Conservation (phyloP, 2,797 vertebrate genomes). For the Ataeniobius toweri region DNA sequence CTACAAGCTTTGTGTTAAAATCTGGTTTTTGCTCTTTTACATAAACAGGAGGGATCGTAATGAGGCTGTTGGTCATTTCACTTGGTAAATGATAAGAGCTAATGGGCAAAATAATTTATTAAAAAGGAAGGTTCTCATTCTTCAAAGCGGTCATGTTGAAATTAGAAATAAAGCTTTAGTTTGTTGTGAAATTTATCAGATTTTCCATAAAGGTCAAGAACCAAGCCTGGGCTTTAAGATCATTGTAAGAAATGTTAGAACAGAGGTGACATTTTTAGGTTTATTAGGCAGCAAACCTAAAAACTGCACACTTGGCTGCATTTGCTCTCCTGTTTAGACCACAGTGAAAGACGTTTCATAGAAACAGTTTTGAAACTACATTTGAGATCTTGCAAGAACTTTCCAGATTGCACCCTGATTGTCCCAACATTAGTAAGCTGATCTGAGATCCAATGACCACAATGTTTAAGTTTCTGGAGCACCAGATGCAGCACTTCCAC, state of each 20-base stretch:
- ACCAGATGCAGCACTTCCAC: neutral
- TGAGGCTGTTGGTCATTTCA: conserved; percentile 28
- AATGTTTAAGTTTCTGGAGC: neutral
- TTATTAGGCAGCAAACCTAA: neutral
- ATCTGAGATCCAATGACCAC: neutral
- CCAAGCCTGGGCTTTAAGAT: neutral
- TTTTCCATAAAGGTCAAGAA: neutral
- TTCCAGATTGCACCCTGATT: neutral
- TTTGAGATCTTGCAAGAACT: neutral
- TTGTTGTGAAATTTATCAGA: neutral
- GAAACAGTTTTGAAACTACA: no score
- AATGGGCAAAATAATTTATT: neutral
- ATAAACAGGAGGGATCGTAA: neutral
- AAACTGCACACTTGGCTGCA: neutral
- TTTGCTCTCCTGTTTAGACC: neutral
- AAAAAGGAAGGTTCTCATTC: neutral
- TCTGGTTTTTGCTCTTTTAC: conserved; percentile 26
- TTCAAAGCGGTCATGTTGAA: neutral
- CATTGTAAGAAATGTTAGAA: neutral
- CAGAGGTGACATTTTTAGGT: neutral
- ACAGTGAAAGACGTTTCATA: neutral
- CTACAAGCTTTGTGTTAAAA: conserved; percentile 47
- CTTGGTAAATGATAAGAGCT: neutral
- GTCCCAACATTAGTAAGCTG: neutral
- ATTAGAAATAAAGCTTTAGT: neutral